phyloP scores from a whole-genome alignment of 2,888 invertebrate genomes.

The Chymomyza procnemis region DNA sequence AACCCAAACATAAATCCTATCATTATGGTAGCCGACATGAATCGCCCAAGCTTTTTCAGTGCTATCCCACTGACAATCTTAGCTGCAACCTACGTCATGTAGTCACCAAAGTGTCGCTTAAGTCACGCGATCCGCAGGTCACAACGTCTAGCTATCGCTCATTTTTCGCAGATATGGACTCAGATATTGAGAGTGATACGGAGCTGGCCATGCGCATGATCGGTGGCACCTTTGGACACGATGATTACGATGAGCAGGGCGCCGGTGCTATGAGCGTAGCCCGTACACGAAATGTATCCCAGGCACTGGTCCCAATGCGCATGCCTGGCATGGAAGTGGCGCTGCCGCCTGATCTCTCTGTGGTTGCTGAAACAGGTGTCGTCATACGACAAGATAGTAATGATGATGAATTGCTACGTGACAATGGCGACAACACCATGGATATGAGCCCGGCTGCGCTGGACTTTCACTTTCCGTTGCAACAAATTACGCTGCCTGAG shows the following conservation, averaged over 20 bases:
- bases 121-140: constrained; percentile 81
- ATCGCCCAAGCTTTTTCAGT: constrained; percentile 80
- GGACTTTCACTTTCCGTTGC: constrained; percentile 74
- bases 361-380: constrained; percentile 77
- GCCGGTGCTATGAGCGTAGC: constrained; percentile 56
- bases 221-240: constrained; percentile 75
- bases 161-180: constrained; percentile 87
- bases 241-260: constrained; percentile 56
- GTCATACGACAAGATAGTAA: constrained; percentile 74
- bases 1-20: constrained; percentile 63
- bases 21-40: constrained; percentile 70
- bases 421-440: constrained; percentile 61
- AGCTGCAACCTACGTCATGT: constrained; percentile 87
- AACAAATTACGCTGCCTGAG: constrained; percentile 74
- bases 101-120: constrained; percentile 82
- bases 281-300: constrained; percentile 53
- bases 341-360: constrained; percentile 78
- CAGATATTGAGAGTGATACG: constrained; percentile 82
- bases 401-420: constrained; percentile 69
- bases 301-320: constrained; percentile 65
- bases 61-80: constrained; percentile 86
- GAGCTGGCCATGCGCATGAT: constrained; percentile 67
- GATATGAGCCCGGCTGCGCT: constrained; percentile 64
- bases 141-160: constrained; percentile 81
- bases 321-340: constrained; percentile 78